Evolutionary conservation across 2,888 invertebrate species (phyloP).

Genomic region (Calameuta filiformis): DNA sequence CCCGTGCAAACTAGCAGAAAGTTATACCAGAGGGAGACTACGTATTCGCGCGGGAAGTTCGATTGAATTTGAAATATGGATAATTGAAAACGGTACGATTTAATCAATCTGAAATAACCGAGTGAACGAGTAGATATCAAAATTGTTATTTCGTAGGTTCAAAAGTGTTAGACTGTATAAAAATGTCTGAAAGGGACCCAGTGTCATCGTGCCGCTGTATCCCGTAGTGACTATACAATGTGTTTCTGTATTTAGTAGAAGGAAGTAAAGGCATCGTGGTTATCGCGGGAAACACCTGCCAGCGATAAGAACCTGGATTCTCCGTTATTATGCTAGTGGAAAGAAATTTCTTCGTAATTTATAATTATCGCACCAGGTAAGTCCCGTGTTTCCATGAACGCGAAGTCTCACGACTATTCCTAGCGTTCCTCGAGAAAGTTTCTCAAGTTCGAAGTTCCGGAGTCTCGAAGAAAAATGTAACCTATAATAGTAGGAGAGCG

Average conservation of each 20-base stretch:
- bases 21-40: background rate
- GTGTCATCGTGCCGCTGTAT: background rate
- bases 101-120: background rate
- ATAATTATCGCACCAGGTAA: background rate
- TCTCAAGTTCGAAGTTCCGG: background rate
- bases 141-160: background rate
- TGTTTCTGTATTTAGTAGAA: background rate
- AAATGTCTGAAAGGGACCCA: background rate
- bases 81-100: background rate
- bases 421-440: background rate
- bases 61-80: background rate
- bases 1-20: background rate
- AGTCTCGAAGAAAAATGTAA: background rate
- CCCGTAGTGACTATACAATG: background rate
- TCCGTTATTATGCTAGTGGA: background rate
- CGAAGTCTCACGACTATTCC: background rate
- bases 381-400: background rate
- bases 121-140: background rate
- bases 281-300: slow-evolving; percentile 17
- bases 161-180: background rate
- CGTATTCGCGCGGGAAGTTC: background rate
- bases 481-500: background rate
- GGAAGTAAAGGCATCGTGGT: background rate
- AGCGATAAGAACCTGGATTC: slow-evolving; percentile 14
- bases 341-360: background rate